Evolutionary conservation across 2,888 invertebrate genomes (phyloP).

Genomic region (Tetranychus piercei): DNA sequence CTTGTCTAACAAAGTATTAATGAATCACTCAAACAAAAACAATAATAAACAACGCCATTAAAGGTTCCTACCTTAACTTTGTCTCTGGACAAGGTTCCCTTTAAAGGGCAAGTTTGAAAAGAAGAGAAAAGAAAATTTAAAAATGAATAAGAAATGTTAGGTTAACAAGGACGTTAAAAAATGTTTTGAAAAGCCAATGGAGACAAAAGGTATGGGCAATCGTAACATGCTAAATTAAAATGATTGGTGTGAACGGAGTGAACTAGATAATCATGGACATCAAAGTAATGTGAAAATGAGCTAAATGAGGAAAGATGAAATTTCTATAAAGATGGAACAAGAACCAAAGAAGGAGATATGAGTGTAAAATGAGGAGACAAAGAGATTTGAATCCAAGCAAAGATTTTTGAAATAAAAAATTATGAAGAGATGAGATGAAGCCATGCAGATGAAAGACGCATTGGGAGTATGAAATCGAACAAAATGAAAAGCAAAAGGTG

Average conservation of each 20-base stretch:
- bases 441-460: no score
- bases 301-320: background rate
- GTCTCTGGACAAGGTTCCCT: slow-evolving; percentile 15
- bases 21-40: slow-evolving; percentile 12
- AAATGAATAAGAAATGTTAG: background rate
- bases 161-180: background rate
- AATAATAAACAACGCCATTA: slow-evolving; percentile 8
- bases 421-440: no score
- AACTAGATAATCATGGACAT: background rate
- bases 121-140: slow-evolving; percentile 3
- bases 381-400: background rate
- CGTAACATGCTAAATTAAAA: background rate
- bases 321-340: background rate
- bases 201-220: background rate
- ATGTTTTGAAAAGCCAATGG: background rate
- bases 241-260: background rate
- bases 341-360: background rate
- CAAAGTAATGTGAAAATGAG: background rate
- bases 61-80: slow-evolving; percentile 16
- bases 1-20: background rate
- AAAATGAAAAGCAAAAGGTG: background rate
- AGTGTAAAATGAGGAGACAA: background rate
- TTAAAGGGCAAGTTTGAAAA: slow-evolving; percentile 5
- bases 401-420: no score
- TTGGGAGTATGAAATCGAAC: background rate